A percentile compares a stretch with the other conserved stretches of the same genome.
Evolutionary conservation across 1,140 invertebrate species (phyloP).

Genomic region (Drosophila navojoa): DNA sequence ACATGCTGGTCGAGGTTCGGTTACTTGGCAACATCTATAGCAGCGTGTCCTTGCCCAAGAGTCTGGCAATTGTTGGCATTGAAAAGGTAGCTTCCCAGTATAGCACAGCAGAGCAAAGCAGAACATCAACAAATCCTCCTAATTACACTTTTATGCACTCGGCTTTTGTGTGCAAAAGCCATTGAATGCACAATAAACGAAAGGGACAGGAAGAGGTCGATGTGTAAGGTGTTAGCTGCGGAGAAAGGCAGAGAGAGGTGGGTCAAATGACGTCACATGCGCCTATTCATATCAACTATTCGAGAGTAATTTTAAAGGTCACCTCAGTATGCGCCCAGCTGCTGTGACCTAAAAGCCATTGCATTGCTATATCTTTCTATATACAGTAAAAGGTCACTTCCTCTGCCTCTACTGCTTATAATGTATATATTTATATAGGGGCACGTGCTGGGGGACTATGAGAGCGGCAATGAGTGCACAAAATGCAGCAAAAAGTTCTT

Average conservation of each 20-base stretch:
- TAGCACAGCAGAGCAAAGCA: constrained; percentile 13
- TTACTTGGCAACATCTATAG: constrained; percentile 5
- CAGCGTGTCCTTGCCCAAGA: constrained; percentile 23
- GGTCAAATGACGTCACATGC: constrained; percentile 1
- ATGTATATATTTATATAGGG: background rate
- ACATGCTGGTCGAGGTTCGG: constrained; percentile 23
- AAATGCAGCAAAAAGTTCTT: background rate
- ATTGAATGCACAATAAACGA: constrained; percentile 29
- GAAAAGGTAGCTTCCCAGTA: constrained; percentile 19
- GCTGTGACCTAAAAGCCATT: constrained; percentile 35
- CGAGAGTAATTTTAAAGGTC: constrained; percentile 35
- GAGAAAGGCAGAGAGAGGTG: background rate
- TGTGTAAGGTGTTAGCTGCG: background rate
- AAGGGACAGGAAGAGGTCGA: background rate
- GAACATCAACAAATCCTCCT: constrained; percentile 27
- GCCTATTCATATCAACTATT: constrained; percentile 18
- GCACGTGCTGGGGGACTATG: background rate
- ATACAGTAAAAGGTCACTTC: constrained; percentile 10
- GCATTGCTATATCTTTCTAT: background rate
- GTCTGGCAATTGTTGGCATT: constrained; percentile 36
- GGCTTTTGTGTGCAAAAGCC: constrained; percentile 16
- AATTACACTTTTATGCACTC: constrained; percentile 46
- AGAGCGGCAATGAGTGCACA: background rate
- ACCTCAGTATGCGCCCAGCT: constrained; percentile 6
- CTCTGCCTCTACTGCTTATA: background rate